These are phyloP conservation scores for Rhynchonycteris naso DNA, from an alignment of 2,797 vertebrate species.

Conservation along the genomic window DNA sequence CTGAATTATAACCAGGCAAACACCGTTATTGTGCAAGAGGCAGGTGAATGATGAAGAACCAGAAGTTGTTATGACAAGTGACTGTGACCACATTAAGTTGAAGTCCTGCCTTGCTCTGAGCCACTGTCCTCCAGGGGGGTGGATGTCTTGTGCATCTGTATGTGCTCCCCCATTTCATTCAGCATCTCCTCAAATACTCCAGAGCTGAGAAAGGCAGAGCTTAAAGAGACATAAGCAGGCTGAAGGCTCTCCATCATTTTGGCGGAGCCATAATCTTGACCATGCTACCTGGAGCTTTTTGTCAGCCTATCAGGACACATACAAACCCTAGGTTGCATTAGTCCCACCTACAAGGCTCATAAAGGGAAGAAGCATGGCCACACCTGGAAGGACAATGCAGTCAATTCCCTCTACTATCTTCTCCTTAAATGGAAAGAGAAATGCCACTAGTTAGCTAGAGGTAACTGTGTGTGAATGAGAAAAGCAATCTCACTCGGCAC, in stretches of 20 bases:
- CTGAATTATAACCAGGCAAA: not conserved
- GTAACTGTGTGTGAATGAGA: not conserved
- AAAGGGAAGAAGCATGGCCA: fast-evolving
- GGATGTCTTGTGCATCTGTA: fast-evolving
- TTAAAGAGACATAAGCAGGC: not conserved
- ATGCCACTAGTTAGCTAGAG: not conserved
- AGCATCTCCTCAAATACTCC: not conserved
- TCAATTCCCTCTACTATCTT: not conserved
- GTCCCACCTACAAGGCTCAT: not conserved
- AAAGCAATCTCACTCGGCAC: fast-evolving
- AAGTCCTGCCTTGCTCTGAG: not conserved
- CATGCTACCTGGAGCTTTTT: too few species aligned
- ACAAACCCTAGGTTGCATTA: fast-evolving
- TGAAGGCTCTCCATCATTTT: not conserved
- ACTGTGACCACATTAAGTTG: fast-evolving
- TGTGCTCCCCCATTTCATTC: too few species aligned
- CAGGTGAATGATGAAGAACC: not conserved
- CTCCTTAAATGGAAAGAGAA: not conserved
- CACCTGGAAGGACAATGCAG: fast-evolving
- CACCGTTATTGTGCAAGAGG: not conserved
- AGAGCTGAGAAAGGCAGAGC: not conserved
- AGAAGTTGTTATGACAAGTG: fast-evolving
- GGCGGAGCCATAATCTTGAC: not conserved
- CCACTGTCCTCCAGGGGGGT: not conserved
- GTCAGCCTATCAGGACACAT: fast-evolving